Base-by-base conservation (phyloP, 53 echinoderm and acorn worm genomes). In the Zoroaster sp. region DNA sequence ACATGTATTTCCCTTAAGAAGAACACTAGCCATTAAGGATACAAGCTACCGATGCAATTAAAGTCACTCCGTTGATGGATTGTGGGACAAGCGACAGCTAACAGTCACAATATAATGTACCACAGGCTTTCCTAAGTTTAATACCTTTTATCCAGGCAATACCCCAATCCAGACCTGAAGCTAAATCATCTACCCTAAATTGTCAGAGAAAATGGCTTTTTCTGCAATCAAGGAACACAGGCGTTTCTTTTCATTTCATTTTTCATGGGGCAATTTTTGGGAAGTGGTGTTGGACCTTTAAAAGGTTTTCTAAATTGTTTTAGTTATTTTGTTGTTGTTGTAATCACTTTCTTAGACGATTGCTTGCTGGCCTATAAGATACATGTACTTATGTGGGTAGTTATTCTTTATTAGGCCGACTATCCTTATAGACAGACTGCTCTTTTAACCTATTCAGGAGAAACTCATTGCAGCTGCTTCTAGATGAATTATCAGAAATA, bases 11-110 rank as follows among this genome's bases (percentile, higher is more conserved):
- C 5, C 78, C 36, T 40, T 31, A 10, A 21, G 46, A 8, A 20
- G 39, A 45, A 21, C 52, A 78, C 37, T 59, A 78, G 54, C 46
- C 78, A 36, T 78, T 78, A 78, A 78, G 15, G 40, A 55, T 13
- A n/a, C 55, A 4, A 39, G 21, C 78, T 12, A 54, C 39, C 63
- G 20, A 59, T 39, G 40, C 78, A 78, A 78, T 78, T 78, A 78
- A 23, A 59, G 39, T 39, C 78, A 11, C 18, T 20, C 21, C 54
- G 9, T 36, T 78, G 78, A 78, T 78, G 59, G 78, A 78, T 78
- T n/a, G 78, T 15, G 5, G 51, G 18, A 1, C 38, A 1, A 52
- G 51, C 7, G 18, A 49, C 13, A 35, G 51, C 47, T 32, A 52
- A 77, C 77, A 35, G n/a, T n/a, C n/a, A n/a, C n/a, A n/a, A 6